These are phyloP conservation scores for Myotis findleyi DNA, from an alignment of 2,797 vertebrate species.

Conservation along the genomic window DNA sequence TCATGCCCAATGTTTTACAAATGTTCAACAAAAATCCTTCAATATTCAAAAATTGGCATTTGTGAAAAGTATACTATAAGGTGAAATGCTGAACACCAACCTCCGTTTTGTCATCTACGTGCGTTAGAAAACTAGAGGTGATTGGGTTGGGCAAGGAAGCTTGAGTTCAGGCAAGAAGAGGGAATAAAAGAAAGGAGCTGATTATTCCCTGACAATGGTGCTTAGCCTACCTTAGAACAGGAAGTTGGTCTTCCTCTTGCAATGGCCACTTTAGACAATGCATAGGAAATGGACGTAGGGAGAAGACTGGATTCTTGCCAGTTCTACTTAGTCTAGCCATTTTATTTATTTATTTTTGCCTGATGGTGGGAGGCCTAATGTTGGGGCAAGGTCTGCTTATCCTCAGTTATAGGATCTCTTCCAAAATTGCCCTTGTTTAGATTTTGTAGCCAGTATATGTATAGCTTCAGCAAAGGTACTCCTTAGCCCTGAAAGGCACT, in stretches of 20 bases:
- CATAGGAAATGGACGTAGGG: background rate
- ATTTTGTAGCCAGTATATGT: conserved; percentile 22
- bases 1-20: background rate
- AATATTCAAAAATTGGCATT: conserved; percentile 50
- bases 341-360: background rate
- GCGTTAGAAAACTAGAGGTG: conserved; percentile 25
- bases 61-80: background rate
- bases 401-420: conserved; percentile 13
- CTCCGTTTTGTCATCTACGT: conserved; percentile 12
- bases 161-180: conserved; percentile 23
- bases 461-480: background rate
- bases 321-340: background rate
- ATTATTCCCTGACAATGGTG: conserved; percentile 23
- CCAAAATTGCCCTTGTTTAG: conserved; percentile 22
- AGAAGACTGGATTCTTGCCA: conserved; percentile 5
- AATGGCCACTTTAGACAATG: background rate
- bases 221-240: background rate
- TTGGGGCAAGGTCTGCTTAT: conserved; percentile 7
- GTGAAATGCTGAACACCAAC: conserved; percentile 45
- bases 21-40: conserved; percentile 51
- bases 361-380: background rate
- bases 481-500: background rate
- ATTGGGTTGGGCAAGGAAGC: background rate
- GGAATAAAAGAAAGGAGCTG: conserved; percentile 14
- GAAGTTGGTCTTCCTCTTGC: conserved; percentile 3